Percentiles rank a stretch among this genome's conserved stretches.
Conservation (phyloP, 2,113 vertebrate genomes). For the Toxotes jaculatrix region DNA sequence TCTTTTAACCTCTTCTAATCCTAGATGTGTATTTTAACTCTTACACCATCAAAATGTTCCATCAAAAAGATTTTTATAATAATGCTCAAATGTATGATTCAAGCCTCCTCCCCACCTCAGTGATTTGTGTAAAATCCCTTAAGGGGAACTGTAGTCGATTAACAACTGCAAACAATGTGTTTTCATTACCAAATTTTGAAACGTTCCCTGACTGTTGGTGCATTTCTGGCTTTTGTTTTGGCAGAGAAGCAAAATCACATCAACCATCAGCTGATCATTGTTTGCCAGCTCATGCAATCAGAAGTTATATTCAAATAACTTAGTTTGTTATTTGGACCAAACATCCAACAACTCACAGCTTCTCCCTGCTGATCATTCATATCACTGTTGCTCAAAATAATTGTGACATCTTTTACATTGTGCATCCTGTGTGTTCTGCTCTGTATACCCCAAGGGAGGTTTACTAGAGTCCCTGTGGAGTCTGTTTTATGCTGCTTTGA, state of each 20-base stretch:
- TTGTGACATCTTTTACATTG: slow-evolving; percentile 20
- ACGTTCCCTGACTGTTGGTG: background rate
- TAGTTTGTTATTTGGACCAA: background rate
- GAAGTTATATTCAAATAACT: background rate
- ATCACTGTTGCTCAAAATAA: background rate
- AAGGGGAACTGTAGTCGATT: background rate
- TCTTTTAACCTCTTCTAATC: too few species aligned
- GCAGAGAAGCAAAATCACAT: background rate
- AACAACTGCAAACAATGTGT: background rate
- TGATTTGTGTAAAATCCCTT: background rate
- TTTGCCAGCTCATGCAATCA: background rate
- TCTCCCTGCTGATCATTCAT: background rate
- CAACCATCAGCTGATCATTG: background rate
- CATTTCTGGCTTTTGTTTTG: background rate
- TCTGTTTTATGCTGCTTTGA: slow-evolving; percentile 9
- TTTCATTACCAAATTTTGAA: background rate
- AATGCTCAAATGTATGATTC: too few species aligned
- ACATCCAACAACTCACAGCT: background rate
- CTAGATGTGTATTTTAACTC: background rate
- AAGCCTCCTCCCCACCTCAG: background rate
- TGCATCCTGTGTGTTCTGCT: slow-evolving; percentile 16
- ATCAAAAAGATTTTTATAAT: too few species aligned
- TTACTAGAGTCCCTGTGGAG: slow-evolving; percentile 31
- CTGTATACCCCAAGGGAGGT: slow-evolving; percentile 19
- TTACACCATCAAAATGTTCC: background rate